phyloP scores from a whole-genome alignment of 2,113 vertebrate species.

The Steatornis caripensis region DNA sequence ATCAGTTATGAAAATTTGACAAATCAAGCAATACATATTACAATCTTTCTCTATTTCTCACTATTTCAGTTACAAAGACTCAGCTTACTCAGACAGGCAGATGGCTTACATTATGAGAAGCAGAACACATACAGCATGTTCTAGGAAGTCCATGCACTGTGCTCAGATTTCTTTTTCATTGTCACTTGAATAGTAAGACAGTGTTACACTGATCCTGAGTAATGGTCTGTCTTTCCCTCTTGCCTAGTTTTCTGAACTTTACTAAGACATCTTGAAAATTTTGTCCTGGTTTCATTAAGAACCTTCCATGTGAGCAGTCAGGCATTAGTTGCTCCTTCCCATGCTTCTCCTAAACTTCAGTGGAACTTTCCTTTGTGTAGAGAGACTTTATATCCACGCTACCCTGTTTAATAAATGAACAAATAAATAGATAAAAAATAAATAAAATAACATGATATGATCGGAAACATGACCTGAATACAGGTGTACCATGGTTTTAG shows the following conservation, averaged over 20 bases:
- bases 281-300: background rate
- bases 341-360: background rate
- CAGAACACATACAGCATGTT: background rate
- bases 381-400: background rate
- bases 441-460: background rate
- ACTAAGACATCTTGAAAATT: background rate
- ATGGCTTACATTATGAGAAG: background rate
- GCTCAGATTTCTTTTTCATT: background rate
- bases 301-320: background rate
- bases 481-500: background rate
- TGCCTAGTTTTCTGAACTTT: background rate
- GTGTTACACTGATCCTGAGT: background rate
- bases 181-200: background rate
- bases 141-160: background rate
- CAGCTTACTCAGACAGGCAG: background rate
- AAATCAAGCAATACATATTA: background rate
- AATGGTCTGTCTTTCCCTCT: background rate
- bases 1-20: background rate
- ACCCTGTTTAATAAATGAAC: background rate
- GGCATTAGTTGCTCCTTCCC: background rate
- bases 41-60: background rate
- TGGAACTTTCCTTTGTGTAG: background rate
- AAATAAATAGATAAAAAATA: background rate
- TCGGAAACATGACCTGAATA: background rate
- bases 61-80: background rate